Evolutionary conservation across 1,140 invertebrate species (phyloP).

Genomic region (Drosophila albomicans): DNA sequence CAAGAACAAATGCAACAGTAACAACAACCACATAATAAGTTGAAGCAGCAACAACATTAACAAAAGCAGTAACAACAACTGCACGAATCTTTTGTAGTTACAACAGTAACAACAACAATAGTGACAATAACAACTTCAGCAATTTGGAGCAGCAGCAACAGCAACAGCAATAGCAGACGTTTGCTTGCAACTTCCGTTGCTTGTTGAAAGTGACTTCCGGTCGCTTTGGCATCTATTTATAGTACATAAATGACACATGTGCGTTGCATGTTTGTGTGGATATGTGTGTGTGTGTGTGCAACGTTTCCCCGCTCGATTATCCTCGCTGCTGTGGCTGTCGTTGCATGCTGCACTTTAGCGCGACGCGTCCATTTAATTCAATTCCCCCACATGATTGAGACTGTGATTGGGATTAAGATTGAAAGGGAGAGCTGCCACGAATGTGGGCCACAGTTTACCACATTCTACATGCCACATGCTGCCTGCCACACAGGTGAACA

Average conservation of each 20-base stretch:
- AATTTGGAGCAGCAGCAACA: background rate
- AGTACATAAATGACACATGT: background rate
- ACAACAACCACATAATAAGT: too few species aligned
- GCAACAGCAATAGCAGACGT: conserved; percentile 56
- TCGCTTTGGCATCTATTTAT: conserved; percentile 59
- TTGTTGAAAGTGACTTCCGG: conserved; percentile 72
- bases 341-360: conserved; percentile 45
- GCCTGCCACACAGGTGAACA: conserved; percentile 13
- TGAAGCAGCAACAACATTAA: conserved; percentile 9
- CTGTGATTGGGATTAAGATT: background rate
- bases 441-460: too few species aligned
- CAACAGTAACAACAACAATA: too few species aligned
- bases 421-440: background rate
- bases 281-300: background rate
- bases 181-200: conserved; percentile 77
- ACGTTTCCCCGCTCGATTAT: background rate
- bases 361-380: conserved; percentile 65
- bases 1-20: background rate
- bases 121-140: background rate
- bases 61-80: too few species aligned
- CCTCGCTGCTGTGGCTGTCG: background rate
- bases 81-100: too few species aligned
- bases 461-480: background rate
- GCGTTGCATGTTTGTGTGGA: too few species aligned
- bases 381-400: conserved; percentile 63